Evolutionary conservation across 2,888 invertebrate species (phyloP).

Genomic region (Tetranychus truncatus): DNA sequence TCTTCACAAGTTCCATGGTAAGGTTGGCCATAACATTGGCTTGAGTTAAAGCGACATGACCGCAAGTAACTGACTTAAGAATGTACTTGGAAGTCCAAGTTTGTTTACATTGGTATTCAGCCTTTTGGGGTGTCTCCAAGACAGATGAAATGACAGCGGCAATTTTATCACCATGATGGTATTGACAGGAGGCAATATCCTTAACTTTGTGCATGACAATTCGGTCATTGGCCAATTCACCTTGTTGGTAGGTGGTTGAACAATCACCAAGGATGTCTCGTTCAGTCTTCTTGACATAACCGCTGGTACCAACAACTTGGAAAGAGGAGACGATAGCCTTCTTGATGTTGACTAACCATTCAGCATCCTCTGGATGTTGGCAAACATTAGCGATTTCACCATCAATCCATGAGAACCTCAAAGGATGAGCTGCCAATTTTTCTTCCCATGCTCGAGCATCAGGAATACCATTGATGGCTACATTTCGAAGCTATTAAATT

Average conservation of each 20-base stretch:
- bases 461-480: not conserved
- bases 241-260: constrained; percentile 9
- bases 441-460: not conserved
- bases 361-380: constrained; percentile 49
- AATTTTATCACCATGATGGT: constrained; percentile 8
- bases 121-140: not conserved
- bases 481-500: not conserved
- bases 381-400: constrained; percentile 45
- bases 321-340: constrained; percentile 67
- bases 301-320: constrained; percentile 58
- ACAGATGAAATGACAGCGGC: constrained; percentile 14
- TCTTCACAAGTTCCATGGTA: not conserved
- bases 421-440: not conserved
- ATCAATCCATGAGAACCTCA: not conserved
- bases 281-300: constrained; percentile 9
- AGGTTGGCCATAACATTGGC: not conserved
- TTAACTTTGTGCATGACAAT: constrained; percentile 9
- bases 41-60: not conserved
- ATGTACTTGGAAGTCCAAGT: not conserved
- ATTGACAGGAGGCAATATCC: not conserved
- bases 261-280: constrained; percentile 19
- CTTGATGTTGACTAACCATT: constrained; percentile 69
- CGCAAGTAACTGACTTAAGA: not conserved
- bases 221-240: not conserved
- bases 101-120: constrained; percentile 1